Evolutionary conservation across 2,797 vertebrate species (phyloP), one percentile per base, ranked within the genome.

Genomic region (Scleropages formosus): DNA sequence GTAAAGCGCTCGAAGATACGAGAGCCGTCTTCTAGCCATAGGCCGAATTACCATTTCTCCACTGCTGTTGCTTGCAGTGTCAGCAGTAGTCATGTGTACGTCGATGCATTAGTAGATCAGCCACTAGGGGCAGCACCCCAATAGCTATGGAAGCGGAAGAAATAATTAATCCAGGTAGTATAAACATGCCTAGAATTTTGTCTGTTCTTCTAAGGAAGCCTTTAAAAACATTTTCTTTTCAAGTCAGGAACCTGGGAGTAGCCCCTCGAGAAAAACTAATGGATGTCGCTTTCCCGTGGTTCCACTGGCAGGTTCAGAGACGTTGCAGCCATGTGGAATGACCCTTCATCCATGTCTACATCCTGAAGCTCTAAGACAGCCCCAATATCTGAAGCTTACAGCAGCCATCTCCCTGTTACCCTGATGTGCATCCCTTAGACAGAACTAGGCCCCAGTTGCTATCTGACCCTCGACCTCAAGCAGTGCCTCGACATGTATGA

Each of bases 311-410:
- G 91, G 91, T 92, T 92, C 91, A 92, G 91, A 88, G 91, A 93
- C 80, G 88, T 92, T 89, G 90, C 92, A 75, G 90, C 90, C 85
- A 91, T 92, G 91, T 92, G 91, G 92, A 93, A 85, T 88, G 92
- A 92, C 85, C 90, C 90, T 16, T 91, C 91, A 70, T 86, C 91
- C 84, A 92, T 93, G 92, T 90, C 92, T 84, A 87, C 91, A 87
- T 90, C 92, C 86, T 92, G 91, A 93, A 91, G 90, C 82, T 78
- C 78, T 81, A 86, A 86, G 83, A 82, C 83, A 84, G 78, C 83
- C 82, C 80, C 81, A 77, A 84, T 89, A 84, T 79, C 79, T 82
- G 85, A 87, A 84, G 85, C 83, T 82, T 81, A 86, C 85, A 82
- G 81, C 87, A 83, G 80, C 78, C 63, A 53, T 66, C 81, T 79